phyloP scores from a whole-genome alignment of 2,113 vertebrate genomes.

The Euleptes europaea region DNA sequence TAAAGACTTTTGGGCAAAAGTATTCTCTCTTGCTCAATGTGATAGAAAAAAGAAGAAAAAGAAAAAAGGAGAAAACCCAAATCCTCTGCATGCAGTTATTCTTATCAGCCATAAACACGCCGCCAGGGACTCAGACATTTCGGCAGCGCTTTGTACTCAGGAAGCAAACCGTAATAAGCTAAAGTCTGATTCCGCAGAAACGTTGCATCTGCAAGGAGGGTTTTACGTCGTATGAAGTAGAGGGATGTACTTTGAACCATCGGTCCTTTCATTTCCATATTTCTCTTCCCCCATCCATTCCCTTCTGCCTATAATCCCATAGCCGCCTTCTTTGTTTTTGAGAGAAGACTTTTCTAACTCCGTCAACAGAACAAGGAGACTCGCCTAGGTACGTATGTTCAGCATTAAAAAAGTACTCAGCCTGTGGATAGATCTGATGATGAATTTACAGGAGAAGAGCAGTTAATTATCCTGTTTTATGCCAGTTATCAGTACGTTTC shows the following conservation, averaged over 20 bases:
- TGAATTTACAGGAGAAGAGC: slow-evolving; percentile 54
- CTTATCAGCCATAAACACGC: slow-evolving; percentile 64
- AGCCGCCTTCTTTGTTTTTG: not conserved
- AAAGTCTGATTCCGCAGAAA: slow-evolving; percentile 51
- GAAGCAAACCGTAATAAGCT: slow-evolving; percentile 47
- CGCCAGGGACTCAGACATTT: slow-evolving; percentile 45
- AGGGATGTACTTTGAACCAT: slow-evolving; percentile 26
- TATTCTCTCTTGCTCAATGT: slow-evolving; percentile 22
- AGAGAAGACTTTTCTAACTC: slow-evolving; percentile 15
- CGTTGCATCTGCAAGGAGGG: slow-evolving; percentile 36
- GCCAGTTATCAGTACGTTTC: slow-evolving; percentile 63
- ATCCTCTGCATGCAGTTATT: slow-evolving; percentile 31
- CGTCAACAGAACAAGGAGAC: not conserved
- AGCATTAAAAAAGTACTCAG: slow-evolving; percentile 26
- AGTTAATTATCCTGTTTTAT: slow-evolving; percentile 66
- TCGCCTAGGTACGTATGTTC: not conserved
- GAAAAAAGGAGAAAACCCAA: not conserved
- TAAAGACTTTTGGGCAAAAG: slow-evolving; percentile 30
- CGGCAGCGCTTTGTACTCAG: slow-evolving; percentile 50
- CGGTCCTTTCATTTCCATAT: slow-evolving; percentile 20
- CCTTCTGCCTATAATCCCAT: not conserved
- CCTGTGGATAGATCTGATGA: not conserved
- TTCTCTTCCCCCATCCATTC: not conserved
- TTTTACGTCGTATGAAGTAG: slow-evolving; percentile 46
- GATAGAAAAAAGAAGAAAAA: not conserved